phyloP scores from a whole-genome alignment of 2,113 vertebrate genomes.

The Chionomys nivalis region DNA sequence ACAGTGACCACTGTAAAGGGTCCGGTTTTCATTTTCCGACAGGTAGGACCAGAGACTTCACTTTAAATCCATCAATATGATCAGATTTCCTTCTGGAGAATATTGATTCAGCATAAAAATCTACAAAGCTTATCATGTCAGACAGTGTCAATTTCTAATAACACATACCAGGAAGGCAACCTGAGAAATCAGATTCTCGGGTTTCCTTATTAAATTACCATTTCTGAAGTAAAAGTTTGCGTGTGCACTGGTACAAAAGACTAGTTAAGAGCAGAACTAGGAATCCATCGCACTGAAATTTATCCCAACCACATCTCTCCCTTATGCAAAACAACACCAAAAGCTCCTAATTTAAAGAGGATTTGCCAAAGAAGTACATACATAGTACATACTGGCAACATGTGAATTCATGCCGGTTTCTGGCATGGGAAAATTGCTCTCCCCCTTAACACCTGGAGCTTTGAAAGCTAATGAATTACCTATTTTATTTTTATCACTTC shows the following conservation, averaged over 20 bases:
- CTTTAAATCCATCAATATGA: constrained; percentile 34
- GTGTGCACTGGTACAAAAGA: not conserved
- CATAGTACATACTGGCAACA: not conserved
- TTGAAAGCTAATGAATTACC: constrained; percentile 75
- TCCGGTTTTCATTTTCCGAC: not conserved
- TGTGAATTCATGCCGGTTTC: constrained; percentile 30
- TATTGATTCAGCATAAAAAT: constrained; percentile 58
- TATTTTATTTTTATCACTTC: constrained; percentile 72
- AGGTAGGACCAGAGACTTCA: not conserved
- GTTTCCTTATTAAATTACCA: constrained; percentile 56
- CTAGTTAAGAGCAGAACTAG: constrained; percentile 28
- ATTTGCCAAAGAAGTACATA: constrained; percentile 48
- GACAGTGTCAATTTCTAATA: constrained; percentile 40
- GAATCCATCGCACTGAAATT: constrained; percentile 35
- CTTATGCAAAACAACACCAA: constrained; percentile 43
- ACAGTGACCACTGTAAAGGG: not conserved
- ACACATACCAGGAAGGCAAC: constrained; percentile 56
- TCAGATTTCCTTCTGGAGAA: constrained; percentile 51
- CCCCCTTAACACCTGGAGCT: constrained; percentile 51
- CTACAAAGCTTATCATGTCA: constrained; percentile 24
- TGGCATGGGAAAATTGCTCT: constrained; percentile 60
- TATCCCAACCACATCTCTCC: constrained; percentile 7
- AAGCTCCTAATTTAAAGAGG: constrained; percentile 55
- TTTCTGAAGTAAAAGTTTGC: constrained; percentile 60
- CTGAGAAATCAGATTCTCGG: constrained; percentile 64